phyloP scores from a whole-genome alignment of 2,797 vertebrate species.

The Leontopithecus rosalia region DNA sequence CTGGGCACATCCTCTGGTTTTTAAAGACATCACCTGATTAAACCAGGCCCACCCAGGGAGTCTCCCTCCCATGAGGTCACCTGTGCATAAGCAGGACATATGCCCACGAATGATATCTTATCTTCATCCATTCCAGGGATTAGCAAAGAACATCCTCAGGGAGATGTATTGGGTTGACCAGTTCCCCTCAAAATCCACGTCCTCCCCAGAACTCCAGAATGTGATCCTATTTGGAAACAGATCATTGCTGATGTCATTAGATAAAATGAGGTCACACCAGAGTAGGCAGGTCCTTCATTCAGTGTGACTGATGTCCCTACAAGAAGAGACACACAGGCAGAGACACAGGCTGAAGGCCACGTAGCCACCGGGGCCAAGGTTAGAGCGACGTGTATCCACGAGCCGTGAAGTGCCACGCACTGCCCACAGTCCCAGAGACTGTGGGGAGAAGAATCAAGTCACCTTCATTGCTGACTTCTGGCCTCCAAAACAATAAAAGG shows the following conservation, averaged over 20 bases:
- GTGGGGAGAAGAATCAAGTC: too few relatives aligned
- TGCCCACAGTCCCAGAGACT: background rate
- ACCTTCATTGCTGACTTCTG: background rate
- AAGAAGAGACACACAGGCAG: background rate
- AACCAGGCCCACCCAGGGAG: background rate
- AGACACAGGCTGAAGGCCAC: background rate
- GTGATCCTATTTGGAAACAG: background rate
- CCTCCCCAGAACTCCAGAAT: background rate
- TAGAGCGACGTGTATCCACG: background rate
- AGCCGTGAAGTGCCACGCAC: too few relatives aligned
- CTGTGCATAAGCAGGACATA: too few relatives aligned
- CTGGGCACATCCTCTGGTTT: background rate
- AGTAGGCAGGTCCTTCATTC: too few relatives aligned
- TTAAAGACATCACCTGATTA: too few relatives aligned
- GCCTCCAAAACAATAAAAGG: background rate
- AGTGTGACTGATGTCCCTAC: background rate
- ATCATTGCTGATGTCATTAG: background rate
- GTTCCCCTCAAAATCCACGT: background rate
- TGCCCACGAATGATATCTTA: fast-evolving
- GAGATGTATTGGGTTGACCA: background rate
- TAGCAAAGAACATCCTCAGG: too few relatives aligned
- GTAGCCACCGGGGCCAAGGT: fast-evolving
- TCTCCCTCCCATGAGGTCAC: background rate
- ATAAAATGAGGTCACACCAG: background rate
- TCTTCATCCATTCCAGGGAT: background rate